phyloP scores from a whole-genome alignment of 2,888 invertebrate genomes.

The Tribolium freemani region DNA sequence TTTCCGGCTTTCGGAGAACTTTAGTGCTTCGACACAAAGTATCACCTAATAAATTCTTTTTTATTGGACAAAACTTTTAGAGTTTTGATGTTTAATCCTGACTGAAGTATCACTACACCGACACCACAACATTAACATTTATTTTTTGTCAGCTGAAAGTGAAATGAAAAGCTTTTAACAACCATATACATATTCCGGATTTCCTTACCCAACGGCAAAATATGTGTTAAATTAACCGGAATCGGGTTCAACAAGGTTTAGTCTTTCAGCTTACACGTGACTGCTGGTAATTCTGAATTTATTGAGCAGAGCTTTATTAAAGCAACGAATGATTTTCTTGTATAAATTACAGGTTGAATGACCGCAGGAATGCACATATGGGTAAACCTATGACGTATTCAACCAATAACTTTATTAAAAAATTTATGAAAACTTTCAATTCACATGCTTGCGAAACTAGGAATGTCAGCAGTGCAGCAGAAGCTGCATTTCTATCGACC shows the following conservation, averaged over 20 bases:
- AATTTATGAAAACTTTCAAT: neutral
- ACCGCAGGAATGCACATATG: neutral
- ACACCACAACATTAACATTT: neutral
- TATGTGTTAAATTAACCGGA: neutral
- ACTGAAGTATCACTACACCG: neutral
- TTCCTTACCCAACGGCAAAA: neutral
- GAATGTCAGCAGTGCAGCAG: neutral
- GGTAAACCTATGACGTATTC: neutral
- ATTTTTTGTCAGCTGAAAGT: neutral
- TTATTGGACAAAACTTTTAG: neutral
- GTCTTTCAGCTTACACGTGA: neutral
- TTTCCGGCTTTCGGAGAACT: neutral
- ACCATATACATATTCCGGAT: neutral
- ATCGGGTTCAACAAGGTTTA: neutral
- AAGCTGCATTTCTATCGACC: neutral
- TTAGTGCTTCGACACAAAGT: constrained; percentile 3
- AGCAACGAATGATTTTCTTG: neutral
- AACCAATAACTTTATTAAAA: neutral
- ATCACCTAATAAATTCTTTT: neutral
- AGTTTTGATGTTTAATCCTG: neutral
- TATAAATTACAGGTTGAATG: neutral
- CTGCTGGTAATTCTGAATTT: neutral
- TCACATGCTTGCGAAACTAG: neutral
- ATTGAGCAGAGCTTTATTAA: neutral
- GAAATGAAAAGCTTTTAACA: neutral